phyloP scores from a whole-genome alignment of 2,888 invertebrate species.

The Vanessa cardui region DNA sequence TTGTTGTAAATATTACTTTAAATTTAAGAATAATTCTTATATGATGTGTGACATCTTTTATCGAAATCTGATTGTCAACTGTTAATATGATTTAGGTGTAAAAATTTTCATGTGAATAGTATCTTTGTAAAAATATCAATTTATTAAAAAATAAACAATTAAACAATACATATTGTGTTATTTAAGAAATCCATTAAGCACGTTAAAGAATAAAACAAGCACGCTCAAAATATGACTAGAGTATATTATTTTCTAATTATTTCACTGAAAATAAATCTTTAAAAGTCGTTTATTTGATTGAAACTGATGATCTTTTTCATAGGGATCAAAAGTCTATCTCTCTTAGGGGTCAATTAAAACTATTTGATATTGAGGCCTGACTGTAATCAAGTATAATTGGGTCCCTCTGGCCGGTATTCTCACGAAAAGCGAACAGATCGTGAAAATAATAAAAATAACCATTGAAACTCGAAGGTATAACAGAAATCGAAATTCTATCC shows the following conservation, averaged over 20 bases:
- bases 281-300: too few relatives aligned
- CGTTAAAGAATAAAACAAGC: too few relatives aligned
- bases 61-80: constrained; percentile 71
- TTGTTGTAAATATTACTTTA: constrained; percentile 60
- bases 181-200: not conserved
- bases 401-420: not conserved
- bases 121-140: constrained; percentile 74
- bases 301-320: too few relatives aligned
- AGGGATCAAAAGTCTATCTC: too few relatives aligned
- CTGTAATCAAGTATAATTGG: not conserved
- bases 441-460: constrained; percentile 8
- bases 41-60: constrained; percentile 77
- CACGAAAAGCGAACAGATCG: not conserved
- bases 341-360: too few relatives aligned
- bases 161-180: constrained; percentile 31
- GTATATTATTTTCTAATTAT: too few relatives aligned
- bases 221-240: too few relatives aligned
- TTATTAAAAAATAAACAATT: constrained; percentile 68
- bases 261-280: too few relatives aligned
- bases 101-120: constrained; percentile 77
- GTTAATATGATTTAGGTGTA: constrained; percentile 71
- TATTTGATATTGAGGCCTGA: not conserved
- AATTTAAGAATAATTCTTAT: constrained; percentile 52
- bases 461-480: constrained; percentile 44
- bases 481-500: constrained; percentile 49